Conservation (phyloP, 2,113 vertebrate genomes). For the Hipposideros armiger region DNA sequence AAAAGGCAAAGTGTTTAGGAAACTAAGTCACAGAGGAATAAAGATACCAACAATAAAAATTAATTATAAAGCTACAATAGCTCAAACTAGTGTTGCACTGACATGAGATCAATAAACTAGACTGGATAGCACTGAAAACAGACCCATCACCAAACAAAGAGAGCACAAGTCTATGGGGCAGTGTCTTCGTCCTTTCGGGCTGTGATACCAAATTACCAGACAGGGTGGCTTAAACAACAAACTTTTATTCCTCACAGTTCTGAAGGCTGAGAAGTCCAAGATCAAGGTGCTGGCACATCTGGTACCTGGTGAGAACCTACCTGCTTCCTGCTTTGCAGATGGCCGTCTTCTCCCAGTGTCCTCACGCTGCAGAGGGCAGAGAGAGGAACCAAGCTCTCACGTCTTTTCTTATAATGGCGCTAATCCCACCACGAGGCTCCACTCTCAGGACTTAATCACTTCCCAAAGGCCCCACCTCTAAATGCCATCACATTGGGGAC, state of each 20-base stretch:
- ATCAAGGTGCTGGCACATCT: background rate
- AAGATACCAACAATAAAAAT: background rate
- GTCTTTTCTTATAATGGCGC: background rate
- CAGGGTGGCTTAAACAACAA: background rate
- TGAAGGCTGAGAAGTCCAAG: background rate
- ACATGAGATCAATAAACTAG: too few species aligned
- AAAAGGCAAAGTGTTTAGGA: background rate
- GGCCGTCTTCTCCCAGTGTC: fast-evolving
- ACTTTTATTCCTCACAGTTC: background rate
- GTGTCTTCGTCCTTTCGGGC: fast-evolving
- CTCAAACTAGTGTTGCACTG: background rate
- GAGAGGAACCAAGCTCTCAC: background rate
- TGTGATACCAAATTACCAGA: background rate
- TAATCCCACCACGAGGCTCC: background rate
- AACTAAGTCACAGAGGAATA: background rate
- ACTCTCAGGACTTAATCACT: background rate
- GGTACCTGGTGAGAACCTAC: background rate
- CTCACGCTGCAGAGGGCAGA: background rate
- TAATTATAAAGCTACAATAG: background rate
- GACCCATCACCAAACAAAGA: fast-evolving
- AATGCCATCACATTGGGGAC: background rate
- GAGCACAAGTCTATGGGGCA: fast-evolving
- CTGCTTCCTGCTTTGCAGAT: background rate
- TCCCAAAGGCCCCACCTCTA: background rate
- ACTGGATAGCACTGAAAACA: fast-evolving